Evolutionary conservation across 2,113 vertebrate species (phyloP), one percentile per base, ranked within the genome.

Genomic region (Mandrillus leucophaeus): DNA sequence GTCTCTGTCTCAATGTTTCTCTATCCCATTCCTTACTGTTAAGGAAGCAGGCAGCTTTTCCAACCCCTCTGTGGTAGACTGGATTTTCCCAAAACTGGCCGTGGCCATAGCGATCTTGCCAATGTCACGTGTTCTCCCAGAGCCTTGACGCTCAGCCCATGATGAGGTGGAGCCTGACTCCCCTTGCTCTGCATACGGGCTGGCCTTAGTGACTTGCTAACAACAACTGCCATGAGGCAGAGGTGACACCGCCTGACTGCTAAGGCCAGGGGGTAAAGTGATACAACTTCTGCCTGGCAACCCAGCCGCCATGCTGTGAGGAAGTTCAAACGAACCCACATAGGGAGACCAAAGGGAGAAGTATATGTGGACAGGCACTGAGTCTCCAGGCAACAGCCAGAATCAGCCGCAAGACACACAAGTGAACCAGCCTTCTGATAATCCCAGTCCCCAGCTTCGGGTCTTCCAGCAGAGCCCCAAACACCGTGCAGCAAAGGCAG

Each of bases 371-470:
- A 68, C 50, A 57, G 32, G 55, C 20, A 27, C n/a, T 11, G 25
- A 78, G 25, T 20, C 7, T 25, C 43, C 23, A 38, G 38, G 11
- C 17, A 23, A 72, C 9, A 64, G 35, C 75, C 82, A 68, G 57
- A 75, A 48, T 59, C 43, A 78, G n/a, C 48, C 6, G 35, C 61
- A 25, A 75, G 17, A 35, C 23, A 4, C 7, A 6, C 3, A 10
- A 82, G 43, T 32, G 2, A 72, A 50, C 9, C 23, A 87, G n/a
- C 16, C 10, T 66, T 30, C 55, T 0, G 0, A 40, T 6, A 4
- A n/a, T 13, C 38, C 40, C 81, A 81, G 23, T 6, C 22, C 20
- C n/a, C 13, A 13, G 16, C 5, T 11, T 45, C n/a, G 38, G 9
- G 27, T 27, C 79, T 95, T 30, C 18, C 12, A 68, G 27, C 64